Conservation (phyloP, 2,888 invertebrate species). For the Aphrophora alni region DNA sequence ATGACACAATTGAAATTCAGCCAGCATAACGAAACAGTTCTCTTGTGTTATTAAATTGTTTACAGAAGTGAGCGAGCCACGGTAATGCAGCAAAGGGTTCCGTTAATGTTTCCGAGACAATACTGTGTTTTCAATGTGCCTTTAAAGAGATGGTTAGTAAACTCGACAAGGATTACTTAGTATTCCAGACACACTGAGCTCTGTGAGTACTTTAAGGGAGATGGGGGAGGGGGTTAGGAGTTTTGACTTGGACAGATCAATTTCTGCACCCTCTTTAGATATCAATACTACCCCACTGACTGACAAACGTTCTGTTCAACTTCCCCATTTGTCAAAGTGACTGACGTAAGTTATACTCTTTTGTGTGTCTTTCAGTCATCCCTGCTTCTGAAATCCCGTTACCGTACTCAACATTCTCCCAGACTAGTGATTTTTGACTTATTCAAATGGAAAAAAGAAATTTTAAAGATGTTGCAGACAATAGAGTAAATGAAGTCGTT, state of each 20-base stretch:
- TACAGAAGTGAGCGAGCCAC: neutral
- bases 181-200: neutral
- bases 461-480: no score
- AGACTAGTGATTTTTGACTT: no score
- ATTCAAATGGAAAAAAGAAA: no score
- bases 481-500: no score
- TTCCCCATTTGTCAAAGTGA: neutral
- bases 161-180: neutral
- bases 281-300: neutral
- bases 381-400: neutral
- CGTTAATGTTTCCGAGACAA: no score
- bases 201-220: no score
- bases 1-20: neutral
- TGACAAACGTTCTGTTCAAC: neutral
- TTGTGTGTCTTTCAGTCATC: neutral
- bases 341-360: neutral
- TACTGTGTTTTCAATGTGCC: no score
- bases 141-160: neutral
- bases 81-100: no score
- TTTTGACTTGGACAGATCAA: slow-evolving; percentile 6
- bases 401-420: no score
- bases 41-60: neutral
- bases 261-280: slow-evolving; percentile 9
- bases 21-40: neutral
- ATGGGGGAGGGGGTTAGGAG: neutral